Conservation (phyloP, 2,797 vertebrate species). For the Pseudochromis fuscus region DNA sequence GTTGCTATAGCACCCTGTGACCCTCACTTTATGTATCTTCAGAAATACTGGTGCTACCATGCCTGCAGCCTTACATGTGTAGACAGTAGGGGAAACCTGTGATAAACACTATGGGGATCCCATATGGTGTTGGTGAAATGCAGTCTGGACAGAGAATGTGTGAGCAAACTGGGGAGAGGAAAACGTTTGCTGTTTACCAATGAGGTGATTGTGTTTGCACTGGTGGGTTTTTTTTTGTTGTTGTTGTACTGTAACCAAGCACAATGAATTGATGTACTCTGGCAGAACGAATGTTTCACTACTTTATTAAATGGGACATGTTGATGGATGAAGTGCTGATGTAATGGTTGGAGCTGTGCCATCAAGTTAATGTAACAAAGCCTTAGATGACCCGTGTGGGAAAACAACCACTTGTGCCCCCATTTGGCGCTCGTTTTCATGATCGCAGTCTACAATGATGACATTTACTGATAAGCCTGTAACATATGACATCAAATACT, state of each 20-base stretch:
- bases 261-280: conserved; percentile 55
- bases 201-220: conserved; percentile 49
- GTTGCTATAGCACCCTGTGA: conserved; percentile 8
- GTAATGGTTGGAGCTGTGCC: conserved; percentile 66
- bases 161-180: background rate
- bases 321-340: conserved; percentile 60
- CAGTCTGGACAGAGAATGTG: conserved; percentile 22
- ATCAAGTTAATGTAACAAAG: conserved; percentile 52
- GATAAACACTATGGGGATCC: conserved; percentile 16
- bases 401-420: conserved; percentile 55
- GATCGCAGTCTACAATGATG: conserved; percentile 8
- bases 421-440: conserved; percentile 9
- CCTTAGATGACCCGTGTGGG: conserved; percentile 53
- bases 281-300: conserved; percentile 58
- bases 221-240: background rate
- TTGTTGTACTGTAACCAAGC: conserved; percentile 18
- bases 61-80: conserved; percentile 38
- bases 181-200: conserved; percentile 24
- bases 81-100: conserved; percentile 16
- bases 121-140: conserved; percentile 26
- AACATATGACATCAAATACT: conserved; percentile 24
- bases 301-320: conserved; percentile 65
- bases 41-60: conserved; percentile 32
- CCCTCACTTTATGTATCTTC: conserved; percentile 18
- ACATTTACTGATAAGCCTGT: conserved; percentile 53